Evolutionary conservation across 2,888 invertebrate genomes (phyloP).

Genomic region (Lycia hirtaria): DNA sequence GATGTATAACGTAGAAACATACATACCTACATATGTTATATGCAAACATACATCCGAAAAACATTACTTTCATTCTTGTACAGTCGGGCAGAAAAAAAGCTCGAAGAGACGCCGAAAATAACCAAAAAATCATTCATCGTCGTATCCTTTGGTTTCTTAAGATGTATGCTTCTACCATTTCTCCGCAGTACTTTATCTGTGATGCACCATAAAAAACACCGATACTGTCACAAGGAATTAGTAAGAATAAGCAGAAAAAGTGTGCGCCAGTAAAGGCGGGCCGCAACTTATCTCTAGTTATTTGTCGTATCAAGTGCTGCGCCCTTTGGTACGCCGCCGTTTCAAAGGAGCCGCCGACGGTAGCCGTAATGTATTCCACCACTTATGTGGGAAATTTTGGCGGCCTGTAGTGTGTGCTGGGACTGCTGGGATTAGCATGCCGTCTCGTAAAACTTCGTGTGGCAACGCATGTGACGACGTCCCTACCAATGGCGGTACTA

Average conservation of each 20-base stretch:
- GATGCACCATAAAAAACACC: conserved; percentile 60
- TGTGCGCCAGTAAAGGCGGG: conserved; percentile 66
- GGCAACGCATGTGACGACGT: conserved; percentile 17
- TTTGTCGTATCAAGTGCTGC: conserved; percentile 81
- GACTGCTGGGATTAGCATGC: conserved; percentile 67
- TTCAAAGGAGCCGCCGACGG: conserved; percentile 77
- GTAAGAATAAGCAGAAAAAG: conserved; percentile 69
- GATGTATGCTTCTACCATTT: conserved; percentile 10
- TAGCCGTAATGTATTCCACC: conserved; percentile 65
- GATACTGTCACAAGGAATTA: conserved; percentile 62
- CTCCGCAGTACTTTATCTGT: conserved; percentile 40
- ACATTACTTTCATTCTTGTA: no score
- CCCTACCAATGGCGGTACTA: not conserved
- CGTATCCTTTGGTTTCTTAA: no score
- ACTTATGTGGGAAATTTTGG: conserved; percentile 68
- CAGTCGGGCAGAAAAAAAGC: no score
- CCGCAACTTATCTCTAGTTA: conserved; percentile 76
- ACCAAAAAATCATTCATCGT: no score
- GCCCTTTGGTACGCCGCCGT: conserved; percentile 61
- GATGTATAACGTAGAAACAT: no score
- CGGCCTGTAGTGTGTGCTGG: conserved; percentile 56
- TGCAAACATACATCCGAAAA: no score
- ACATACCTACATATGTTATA: no score
- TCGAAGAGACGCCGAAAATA: no score
- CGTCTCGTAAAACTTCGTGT: conserved; percentile 59